Base-by-base conservation (phyloP, 2,888 invertebrate species). In the Exocentrus adspersus region DNA sequence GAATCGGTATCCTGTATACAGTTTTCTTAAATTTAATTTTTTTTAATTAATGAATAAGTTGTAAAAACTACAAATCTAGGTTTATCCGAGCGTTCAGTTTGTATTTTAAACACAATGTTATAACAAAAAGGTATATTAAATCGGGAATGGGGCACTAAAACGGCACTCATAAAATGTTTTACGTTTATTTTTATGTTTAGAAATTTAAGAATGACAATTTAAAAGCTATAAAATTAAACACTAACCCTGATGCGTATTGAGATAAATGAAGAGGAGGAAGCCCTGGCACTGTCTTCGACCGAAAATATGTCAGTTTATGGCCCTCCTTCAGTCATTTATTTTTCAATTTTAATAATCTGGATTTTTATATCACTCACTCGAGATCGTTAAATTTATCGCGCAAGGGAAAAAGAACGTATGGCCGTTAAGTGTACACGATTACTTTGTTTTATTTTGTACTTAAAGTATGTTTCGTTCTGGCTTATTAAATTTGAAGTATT, bases 131-230 rank as follows among this genome's bases (percentile, higher is more conserved):
- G 68, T 67, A 65, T 70, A 73, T 71, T 67, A 67, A 71, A 72
- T 64, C 65, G 63, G 62, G 63, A 70, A 71, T 65, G 65, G 67
- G 62, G 62, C 67, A 70, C 66, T 74, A 70, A 70, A 73, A 72
- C 73, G 68, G 72, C 67, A 64, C 50, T 51, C 71, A 68, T 74
- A 74, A 75, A 74, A 73, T 67, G 67, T 70, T 74, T 75, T 73
- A 74, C 72, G 74, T 71, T 72, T 71, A 72, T 73, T 75, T 75
- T 75, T 75, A 74, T 74, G 74, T 64, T 68, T 66, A 63, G 67
- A 73, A 72, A 72, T 74, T 75, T 71, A 69, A 73, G 73, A 74
- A 74, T 74, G 71, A 75, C 74, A 73, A 73, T 75, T 73, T 74
- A 73, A 72, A 74, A 71, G 73, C 69, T 50, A 65, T 75, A 73